Base-by-base conservation (phyloP, 2,888 invertebrate species). In the Hermodice carunculata region DNA sequence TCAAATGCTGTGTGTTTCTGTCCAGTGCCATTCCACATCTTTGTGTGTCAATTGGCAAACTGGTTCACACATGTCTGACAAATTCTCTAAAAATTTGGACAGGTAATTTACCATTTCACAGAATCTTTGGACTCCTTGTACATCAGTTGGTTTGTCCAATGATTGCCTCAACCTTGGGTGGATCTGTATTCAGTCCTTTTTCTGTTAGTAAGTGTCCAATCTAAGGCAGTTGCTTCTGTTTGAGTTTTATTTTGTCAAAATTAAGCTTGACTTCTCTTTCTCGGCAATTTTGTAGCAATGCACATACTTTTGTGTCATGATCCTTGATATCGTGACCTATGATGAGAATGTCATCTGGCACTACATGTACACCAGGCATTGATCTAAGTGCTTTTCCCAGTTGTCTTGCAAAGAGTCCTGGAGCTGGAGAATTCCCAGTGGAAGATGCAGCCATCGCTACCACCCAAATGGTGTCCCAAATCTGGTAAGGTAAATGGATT, bases 281-380 rank as follows among this genome's bases (percentile, higher is more conserved):
- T n/a, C 62, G 31, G 31, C 61, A 58, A 37, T 62, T 31, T 22
- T 66, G 53, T 17, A 75, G 32, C 17, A 75, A 40, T 24, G 40
- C 34, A 11, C 22, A 14, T 24, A 71, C 42, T 17, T 67, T 67
- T 40, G 42, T 43, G 51, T 68, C 75, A 58, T 71, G 70, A 34
- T 68, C 67, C 40, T 37, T 67, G 19, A 59, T 64, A 14, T 67
- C 66, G 43, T 54, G 53, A 28, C 69, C 71, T 46, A 58, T 63
- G 8, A 71, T 53, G 17, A 75, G 37, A 17, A 74, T 66, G 44
- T 73, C 75, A 58, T 76, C 74, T 5, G 68, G 62, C 8, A 76
- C 67, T 26, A 51, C 48, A 5, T 60, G 22, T 2, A 73, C 66
- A 22, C 73, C 70, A 42, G 34, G 56, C 22, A 74, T 53, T 2